Evolutionary conservation across 2,888 invertebrate species (phyloP), one percentile per base, ranked within the genome.

Genomic region (Mythimna ferrago): DNA sequence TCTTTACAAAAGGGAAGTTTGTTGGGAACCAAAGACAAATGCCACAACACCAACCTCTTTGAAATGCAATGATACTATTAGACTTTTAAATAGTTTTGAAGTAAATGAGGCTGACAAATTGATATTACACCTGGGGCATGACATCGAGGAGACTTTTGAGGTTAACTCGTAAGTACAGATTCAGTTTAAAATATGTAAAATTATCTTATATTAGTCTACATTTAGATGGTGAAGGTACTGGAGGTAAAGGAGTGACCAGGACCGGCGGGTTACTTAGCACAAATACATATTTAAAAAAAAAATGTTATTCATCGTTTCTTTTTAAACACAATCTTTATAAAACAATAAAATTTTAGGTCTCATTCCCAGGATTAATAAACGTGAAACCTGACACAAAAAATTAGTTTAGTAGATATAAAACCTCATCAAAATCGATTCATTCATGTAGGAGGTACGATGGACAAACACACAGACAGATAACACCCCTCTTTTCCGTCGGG

Each of bases 11-110:
- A 78, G 32, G 16, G 81, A 84, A 5, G 69, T 73, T 0, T 93
- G 93, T 64, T 92, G 90, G 90, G 82, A 91, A 2, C 88, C 87
- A 0, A 72, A 58, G n/a, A 35, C 76, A 0, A 90, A 92, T 44
- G 32, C 63, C 0, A 90, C 90, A 0, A 58, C 65, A 0, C 56
- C 79, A 0, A 68, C 83, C 6, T 44, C 72, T 11, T 60, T 91
- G 6, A 48, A 19, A 3, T 92, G 91, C 54, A 81, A 78, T 5
- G 41, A 67, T 1, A 62, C 68, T 1, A 63, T 75, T 35, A 66
- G 83, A 44, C 81, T 81, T 60, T 44, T 70, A 51, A 69, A 66
- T 0, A 81, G 66, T 56, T 87, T 69, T 61, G 35, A 53, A 26
- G 57, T 84, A 2, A 78, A 73, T 16, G 74, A 83, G 1, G 71